Evolutionary conservation across 2,797 vertebrate genomes (phyloP).

Genomic region (Intellagama lesueurii): DNA sequence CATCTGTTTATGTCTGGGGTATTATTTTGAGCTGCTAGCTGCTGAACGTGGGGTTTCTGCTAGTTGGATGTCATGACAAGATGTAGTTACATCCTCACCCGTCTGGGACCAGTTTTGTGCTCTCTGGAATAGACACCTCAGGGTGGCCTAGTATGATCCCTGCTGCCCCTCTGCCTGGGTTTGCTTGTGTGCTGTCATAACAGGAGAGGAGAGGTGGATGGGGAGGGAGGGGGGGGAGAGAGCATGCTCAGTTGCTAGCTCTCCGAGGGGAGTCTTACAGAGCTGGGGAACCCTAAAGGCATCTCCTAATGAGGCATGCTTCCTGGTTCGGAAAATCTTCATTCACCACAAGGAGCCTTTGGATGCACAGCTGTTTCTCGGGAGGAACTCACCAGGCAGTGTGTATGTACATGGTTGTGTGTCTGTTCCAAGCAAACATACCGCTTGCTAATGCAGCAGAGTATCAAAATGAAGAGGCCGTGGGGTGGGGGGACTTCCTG

Average conservation of each 20-base stretch:
- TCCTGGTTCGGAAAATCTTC: neutral
- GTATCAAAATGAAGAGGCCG: neutral
- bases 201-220: no score
- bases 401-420: no score
- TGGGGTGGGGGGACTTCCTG: neutral
- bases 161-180: neutral
- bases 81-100: slow-evolving; percentile 28
- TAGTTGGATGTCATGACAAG: slow-evolving; percentile 20
- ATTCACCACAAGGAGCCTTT: neutral
- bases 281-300: neutral
- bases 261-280: neutral
- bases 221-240: neutral
- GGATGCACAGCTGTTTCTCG: neutral
- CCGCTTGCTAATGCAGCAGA: neutral
- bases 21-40: slow-evolving; percentile 38
- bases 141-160: neutral
- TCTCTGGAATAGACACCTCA: neutral
- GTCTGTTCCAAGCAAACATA: neutral
- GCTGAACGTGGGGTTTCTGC: slow-evolving; percentile 21
- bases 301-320: slow-evolving; percentile 8
- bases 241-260: neutral
- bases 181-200: neutral
- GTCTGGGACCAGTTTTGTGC: neutral
- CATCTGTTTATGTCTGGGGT: slow-evolving; percentile 33
- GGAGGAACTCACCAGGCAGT: neutral